Conservation (phyloP, 2,113 vertebrate species). For the Mesitornis unicolor region DNA sequence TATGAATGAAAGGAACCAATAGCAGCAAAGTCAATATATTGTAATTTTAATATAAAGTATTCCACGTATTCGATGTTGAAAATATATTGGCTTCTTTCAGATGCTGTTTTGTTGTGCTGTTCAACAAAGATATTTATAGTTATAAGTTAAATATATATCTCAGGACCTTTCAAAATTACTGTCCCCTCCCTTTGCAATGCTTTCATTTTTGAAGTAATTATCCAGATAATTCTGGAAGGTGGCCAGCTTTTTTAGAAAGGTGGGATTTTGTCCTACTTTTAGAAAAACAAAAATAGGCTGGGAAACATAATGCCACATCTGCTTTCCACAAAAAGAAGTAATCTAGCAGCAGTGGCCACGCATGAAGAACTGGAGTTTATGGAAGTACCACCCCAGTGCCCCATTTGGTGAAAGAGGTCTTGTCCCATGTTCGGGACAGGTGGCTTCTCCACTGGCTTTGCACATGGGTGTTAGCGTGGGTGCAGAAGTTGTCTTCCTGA, state of each 20-base stretch:
- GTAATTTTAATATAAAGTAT: not conserved
- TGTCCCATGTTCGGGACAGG: accelerated
- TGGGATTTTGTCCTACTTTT: not conserved
- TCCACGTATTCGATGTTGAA: not conserved
- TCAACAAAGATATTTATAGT: not conserved
- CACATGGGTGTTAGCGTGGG: accelerated
- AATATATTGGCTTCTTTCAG: not conserved
- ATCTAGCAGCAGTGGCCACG: not conserved
- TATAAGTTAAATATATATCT: not conserved
- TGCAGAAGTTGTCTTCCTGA: not conserved
- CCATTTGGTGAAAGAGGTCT: not conserved
- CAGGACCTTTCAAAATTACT: not conserved
- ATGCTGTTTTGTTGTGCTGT: not conserved
- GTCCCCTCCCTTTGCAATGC: accelerated
- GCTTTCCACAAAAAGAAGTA: not conserved
- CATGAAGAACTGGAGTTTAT: not conserved
- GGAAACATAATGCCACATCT: not conserved
- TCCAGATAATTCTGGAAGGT: not conserved
- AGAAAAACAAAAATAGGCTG: not conserved
- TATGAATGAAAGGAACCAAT: not conserved
- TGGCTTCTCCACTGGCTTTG: not conserved
- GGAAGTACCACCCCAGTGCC: not conserved
- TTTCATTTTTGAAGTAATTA: not conserved
- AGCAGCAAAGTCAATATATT: not conserved
- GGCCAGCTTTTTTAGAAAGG: not conserved